Conservation (phyloP, 2,113 vertebrate species). For the Butastur rufipennis region DNA sequence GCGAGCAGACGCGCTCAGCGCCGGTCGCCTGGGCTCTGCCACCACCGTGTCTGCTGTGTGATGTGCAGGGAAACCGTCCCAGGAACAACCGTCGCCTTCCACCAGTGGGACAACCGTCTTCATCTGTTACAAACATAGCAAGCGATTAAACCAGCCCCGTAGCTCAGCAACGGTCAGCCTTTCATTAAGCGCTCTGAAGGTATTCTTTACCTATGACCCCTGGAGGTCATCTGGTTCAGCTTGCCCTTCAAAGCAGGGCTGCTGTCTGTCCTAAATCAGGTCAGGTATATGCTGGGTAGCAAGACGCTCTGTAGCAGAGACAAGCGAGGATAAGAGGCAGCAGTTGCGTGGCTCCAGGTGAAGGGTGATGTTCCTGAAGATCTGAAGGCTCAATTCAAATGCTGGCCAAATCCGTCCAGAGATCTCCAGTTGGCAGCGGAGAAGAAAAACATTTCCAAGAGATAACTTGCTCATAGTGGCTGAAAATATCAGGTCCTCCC, state of each 20-base stretch:
- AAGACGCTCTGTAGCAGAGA: neutral
- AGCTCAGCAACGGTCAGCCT: neutral
- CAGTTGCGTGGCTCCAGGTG: neutral
- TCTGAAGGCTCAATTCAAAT: neutral
- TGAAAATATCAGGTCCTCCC: neutral
- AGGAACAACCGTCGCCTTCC: fast-evolving
- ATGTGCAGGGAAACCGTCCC: neutral
- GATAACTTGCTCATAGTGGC: neutral
- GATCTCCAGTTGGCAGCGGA: neutral
- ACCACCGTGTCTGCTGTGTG: fast-evolving
- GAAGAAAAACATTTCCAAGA: neutral
- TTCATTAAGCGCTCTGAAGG: neutral
- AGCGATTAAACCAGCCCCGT: neutral
- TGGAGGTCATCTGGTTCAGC: neutral
- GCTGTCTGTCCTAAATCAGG: neutral
- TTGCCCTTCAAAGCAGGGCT: neutral
- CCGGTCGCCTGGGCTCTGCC: neutral
- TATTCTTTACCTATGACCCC: neutral
- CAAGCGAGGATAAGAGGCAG: neutral
- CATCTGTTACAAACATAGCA: neutral
- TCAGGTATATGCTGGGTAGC: neutral
- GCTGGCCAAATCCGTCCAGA: neutral
- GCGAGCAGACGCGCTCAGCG: fast-evolving
- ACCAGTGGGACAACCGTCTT: neutral
- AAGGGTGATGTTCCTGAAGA: neutral